phyloP scores from a whole-genome alignment of 2,888 invertebrate species.

The Hecatera dysodea region DNA sequence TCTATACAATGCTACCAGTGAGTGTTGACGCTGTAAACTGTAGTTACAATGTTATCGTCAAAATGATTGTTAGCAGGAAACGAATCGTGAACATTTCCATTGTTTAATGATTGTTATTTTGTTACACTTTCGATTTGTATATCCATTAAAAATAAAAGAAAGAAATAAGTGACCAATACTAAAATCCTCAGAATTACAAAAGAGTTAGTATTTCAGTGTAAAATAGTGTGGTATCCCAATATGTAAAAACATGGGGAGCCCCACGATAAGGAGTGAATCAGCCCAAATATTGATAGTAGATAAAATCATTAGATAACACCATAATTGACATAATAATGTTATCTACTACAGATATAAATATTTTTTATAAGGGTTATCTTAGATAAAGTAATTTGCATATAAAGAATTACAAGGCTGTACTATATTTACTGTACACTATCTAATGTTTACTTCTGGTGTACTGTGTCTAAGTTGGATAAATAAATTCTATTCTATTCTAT shows the following conservation, averaged over 20 bases:
- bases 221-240: background rate
- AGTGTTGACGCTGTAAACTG: constrained; percentile 20
- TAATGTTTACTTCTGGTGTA: too few relatives aligned
- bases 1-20: constrained; percentile 47
- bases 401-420: constrained; percentile 14
- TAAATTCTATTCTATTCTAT: too few relatives aligned
- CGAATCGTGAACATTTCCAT: constrained; percentile 14
- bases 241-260: background rate
- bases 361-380: constrained; percentile 3
- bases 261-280: background rate
- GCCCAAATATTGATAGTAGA: background rate
- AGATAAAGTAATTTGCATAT: constrained; percentile 15
- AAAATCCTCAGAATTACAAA: background rate
- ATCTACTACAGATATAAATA: constrained; percentile 14
- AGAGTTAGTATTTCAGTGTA: background rate
- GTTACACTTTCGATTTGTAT: constrained; percentile 5
- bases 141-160: background rate
- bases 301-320: constrained; percentile 8
- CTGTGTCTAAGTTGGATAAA: too few relatives aligned
- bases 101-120: constrained; percentile 10
- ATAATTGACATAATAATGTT: background rate
- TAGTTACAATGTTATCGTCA: constrained; percentile 40
- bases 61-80: constrained; percentile 37
- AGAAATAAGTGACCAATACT: background rate
- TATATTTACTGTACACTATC: too few relatives aligned